Percentiles rank a stretch among this genome's conserved stretches.
phyloP scores from a whole-genome alignment of 2,113 vertebrate genomes.

The Myrmecophaga tridactyla region DNA sequence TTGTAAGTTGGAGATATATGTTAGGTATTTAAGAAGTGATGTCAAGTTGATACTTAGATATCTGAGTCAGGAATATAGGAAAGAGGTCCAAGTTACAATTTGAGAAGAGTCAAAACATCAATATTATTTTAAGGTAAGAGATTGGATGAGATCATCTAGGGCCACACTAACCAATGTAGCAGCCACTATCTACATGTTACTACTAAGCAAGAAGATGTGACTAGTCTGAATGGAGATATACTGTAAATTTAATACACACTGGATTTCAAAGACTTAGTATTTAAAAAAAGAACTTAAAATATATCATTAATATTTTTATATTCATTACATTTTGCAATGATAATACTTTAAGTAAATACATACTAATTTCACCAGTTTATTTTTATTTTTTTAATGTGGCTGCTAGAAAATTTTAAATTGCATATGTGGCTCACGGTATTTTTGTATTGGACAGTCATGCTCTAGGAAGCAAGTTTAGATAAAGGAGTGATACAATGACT shows the following conservation, averaged over 20 bases:
- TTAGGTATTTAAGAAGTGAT: background rate
- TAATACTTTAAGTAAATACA: background rate
- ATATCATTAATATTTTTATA: conserved; percentile 70
- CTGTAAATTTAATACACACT: background rate
- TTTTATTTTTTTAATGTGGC: background rate
- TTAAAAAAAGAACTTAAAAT: conserved; percentile 39
- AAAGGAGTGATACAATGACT: background rate
- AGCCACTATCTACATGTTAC: background rate
- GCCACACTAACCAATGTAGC: background rate
- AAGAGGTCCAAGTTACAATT: background rate
- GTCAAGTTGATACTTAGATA: background rate
- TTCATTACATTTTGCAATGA: background rate
- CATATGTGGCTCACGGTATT: background rate
- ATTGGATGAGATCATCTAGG: background rate
- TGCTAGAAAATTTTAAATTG: conserved; percentile 14
- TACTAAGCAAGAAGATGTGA: background rate
- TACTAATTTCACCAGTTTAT: background rate
- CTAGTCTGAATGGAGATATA: background rate
- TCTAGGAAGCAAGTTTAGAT: background rate
- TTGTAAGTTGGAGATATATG: background rate
- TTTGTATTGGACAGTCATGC: background rate
- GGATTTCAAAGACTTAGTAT: background rate
- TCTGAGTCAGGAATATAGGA: background rate
- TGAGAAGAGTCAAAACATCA: background rate
- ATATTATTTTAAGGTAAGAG: background rate